phyloP scores from a whole-genome alignment of 1,140 invertebrate genomes.

The Aphelinus atriplicis region DNA sequence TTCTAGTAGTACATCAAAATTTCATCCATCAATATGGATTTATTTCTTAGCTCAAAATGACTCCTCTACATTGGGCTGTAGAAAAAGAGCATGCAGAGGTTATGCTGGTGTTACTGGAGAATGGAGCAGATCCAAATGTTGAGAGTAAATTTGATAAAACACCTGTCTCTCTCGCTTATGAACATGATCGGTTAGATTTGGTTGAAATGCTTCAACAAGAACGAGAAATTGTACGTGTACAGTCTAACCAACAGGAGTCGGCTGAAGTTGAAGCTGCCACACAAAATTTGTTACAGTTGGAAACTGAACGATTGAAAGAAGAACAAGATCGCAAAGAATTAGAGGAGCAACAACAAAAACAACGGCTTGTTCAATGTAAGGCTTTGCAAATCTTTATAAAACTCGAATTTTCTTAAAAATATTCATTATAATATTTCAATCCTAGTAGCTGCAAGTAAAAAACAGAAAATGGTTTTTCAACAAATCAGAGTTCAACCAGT shows the following conservation, averaged over 20 bases:
- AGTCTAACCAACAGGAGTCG: slow-evolving; percentile 56
- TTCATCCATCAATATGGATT: too few relatives aligned
- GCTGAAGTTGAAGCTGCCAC: slow-evolving; percentile 58
- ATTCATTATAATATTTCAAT: slow-evolving; percentile 17
- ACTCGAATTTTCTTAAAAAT: background rate
- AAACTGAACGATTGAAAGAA: slow-evolving; percentile 50
- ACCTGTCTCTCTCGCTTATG: slow-evolving; percentile 79
- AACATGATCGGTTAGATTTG: slow-evolving; percentile 72
- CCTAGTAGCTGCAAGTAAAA: slow-evolving; percentile 51
- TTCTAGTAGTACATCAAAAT: too few relatives aligned
- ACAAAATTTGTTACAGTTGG: slow-evolving; percentile 58
- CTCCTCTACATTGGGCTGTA: slow-evolving; percentile 93
- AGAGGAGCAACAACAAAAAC: slow-evolving; percentile 47
- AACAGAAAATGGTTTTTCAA: slow-evolving; percentile 58
- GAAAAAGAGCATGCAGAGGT: slow-evolving; percentile 81
- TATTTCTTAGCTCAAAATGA: slow-evolving; percentile 82
- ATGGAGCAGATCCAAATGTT: slow-evolving; percentile 75
- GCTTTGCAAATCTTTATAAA: background rate
- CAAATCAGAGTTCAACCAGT: slow-evolving; percentile 53
- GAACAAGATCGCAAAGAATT: slow-evolving; percentile 51
- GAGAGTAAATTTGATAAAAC: slow-evolving; percentile 88
- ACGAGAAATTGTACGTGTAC: slow-evolving; percentile 56
- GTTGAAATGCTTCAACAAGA: slow-evolving; percentile 70
- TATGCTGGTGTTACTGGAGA: slow-evolving; percentile 75
- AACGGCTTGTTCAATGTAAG: slow-evolving; percentile 49